These are phyloP conservation scores for Sturmia bella DNA, from an alignment of 2,888 invertebrate species.

Conservation along the genomic window DNA sequence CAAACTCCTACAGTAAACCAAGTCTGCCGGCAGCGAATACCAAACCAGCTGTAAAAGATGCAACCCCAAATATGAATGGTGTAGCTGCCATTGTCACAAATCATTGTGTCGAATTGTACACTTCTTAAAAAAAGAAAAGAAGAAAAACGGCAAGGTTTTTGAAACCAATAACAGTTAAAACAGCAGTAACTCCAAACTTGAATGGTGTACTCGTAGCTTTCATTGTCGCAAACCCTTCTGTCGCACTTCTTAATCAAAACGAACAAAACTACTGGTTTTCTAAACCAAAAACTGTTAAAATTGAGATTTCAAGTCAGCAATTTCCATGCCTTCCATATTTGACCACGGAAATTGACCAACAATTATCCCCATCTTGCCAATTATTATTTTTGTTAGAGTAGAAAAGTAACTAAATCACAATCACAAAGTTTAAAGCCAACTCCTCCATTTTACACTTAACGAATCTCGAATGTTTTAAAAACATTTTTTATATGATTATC, in stretches of 20 bases:
- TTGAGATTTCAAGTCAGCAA: constrained; percentile 38
- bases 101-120: constrained; percentile 78
- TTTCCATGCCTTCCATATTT: constrained; percentile 31
- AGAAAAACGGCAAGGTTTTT: too few species aligned
- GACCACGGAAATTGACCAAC: constrained; percentile 1
- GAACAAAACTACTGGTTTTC: too few species aligned
- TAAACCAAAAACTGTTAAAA: constrained; percentile 15
- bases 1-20: constrained; percentile 17
- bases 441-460: constrained; percentile 17
- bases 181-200: constrained; percentile 26
- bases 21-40: constrained; percentile 7
- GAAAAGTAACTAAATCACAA: neutral
- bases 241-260: constrained; percentile 73
- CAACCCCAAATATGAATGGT: constrained; percentile 48
- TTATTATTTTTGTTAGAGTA: constrained; percentile 10
- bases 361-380: constrained; percentile 61
- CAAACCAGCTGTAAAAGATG: constrained; percentile 31
- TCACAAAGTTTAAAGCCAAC: constrained; percentile 5
- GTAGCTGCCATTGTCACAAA: constrained; percentile 67
- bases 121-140: constrained; percentile 71
- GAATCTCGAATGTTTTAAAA: constrained; percentile 63
- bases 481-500: neutral
- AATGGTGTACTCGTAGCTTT: constrained; percentile 40
- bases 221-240: constrained; percentile 74
- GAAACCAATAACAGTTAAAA: too few species aligned